Conservation (phyloP, 2,888 invertebrate genomes). For the Galeruca laticollis region DNA sequence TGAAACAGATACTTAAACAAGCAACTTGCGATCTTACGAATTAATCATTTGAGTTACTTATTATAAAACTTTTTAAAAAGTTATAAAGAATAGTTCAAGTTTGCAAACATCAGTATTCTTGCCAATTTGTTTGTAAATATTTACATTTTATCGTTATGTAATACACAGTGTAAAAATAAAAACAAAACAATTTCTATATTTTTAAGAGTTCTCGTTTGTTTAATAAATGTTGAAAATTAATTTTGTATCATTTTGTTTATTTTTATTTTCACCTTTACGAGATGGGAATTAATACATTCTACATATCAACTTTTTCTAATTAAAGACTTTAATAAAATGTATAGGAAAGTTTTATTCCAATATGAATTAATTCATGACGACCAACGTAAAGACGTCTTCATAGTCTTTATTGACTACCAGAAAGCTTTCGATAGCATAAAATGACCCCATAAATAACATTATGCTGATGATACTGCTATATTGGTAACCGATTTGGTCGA, state of each 20-base stretch:
- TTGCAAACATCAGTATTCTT: slow-evolving; percentile 33
- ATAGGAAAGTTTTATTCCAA: too few relatives aligned
- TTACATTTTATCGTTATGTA: too few relatives aligned
- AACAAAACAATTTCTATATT: slow-evolving; percentile 28
- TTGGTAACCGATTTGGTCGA: too few relatives aligned
- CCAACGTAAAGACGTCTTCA: too few relatives aligned
- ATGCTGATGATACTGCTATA: too few relatives aligned
- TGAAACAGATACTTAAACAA: slow-evolving; percentile 25
- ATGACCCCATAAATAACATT: too few relatives aligned
- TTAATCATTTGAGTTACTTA: slow-evolving; percentile 7
- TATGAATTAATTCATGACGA: too few relatives aligned
- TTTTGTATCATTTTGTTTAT: not conserved
- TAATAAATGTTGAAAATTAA: slow-evolving; percentile 12
- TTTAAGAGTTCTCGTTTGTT: slow-evolving; percentile 26
- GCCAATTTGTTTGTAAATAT: slow-evolving; percentile 37
- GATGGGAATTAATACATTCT: too few relatives aligned
- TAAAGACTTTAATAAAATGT: too few relatives aligned
- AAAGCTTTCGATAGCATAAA: too few relatives aligned
- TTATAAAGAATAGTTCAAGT: slow-evolving; percentile 10
- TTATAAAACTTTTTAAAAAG: not conserved
- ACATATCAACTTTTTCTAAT: too few relatives aligned
- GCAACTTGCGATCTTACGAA: slow-evolving; percentile 21
- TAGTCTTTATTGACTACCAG: too few relatives aligned
- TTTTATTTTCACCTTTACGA: not conserved
- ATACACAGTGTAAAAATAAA: slow-evolving; percentile 16